Percentiles rank a stretch among this genome's conserved stretches.
phyloP scores from a whole-genome alignment of 2,113 vertebrate species.

The Romanogobio albipinnatus region DNA sequence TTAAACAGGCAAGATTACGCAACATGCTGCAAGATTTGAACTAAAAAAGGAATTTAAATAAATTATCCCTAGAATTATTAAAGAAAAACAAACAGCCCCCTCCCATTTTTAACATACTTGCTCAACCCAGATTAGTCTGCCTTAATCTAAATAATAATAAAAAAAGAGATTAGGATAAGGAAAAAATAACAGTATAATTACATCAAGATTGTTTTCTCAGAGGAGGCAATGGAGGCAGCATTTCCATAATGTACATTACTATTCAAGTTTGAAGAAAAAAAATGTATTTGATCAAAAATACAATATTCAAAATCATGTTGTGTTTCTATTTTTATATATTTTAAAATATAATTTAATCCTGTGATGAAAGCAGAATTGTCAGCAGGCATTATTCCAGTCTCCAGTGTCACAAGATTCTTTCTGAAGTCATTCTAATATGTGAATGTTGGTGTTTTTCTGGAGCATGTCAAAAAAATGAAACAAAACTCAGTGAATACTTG shows the following conservation, averaged over 20 bases:
- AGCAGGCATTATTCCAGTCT: no score
- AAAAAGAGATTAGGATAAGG: slow-evolving; percentile 7
- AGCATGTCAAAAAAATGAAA: no score
- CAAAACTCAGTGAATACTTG: no score
- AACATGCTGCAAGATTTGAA: not conserved
- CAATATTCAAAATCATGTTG: no score
- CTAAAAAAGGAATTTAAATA: slow-evolving; percentile 16
- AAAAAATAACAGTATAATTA: not conserved
- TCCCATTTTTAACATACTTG: not conserved
- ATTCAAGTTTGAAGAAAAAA: not conserved
- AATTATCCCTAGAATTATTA: not conserved
- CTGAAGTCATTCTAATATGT: no score
- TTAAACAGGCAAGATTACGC: not conserved
- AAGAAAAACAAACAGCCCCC: not conserved
- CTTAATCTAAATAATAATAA: not conserved
- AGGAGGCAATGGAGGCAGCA: not conserved
- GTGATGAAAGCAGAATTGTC: no score
- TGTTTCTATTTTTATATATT: no score
- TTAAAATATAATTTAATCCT: no score
- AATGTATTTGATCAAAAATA: no score
- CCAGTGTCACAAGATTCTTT: no score
- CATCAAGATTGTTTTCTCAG: not conserved
- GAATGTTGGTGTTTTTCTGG: no score
- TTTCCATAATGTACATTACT: not conserved
- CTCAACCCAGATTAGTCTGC: slow-evolving; percentile 10